Conservation (phyloP, 2,888 invertebrate genomes). For the Agriopis marginaria region DNA sequence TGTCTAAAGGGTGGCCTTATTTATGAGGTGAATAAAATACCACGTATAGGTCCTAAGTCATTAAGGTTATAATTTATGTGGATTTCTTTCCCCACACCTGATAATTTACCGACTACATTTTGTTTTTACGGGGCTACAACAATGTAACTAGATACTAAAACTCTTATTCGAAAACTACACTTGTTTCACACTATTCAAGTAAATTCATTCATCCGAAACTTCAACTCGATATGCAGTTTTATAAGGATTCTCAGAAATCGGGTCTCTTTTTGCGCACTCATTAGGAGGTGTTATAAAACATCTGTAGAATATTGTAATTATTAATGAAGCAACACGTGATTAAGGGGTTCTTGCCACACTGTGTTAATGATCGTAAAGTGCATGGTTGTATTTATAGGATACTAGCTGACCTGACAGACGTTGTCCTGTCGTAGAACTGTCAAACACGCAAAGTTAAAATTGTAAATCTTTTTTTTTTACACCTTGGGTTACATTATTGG, state of each 20-base stretch:
- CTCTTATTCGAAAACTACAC: neutral
- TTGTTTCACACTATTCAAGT: constrained; percentile 15
- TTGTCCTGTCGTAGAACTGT: too few relatives aligned
- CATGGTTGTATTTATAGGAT: constrained; percentile 17
- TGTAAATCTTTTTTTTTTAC: too few relatives aligned
- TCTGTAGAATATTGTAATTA: constrained; percentile 6
- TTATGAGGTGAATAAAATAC: neutral
- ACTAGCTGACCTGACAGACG: too few relatives aligned
- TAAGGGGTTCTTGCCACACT: constrained; percentile 21
- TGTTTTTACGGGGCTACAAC: neutral
- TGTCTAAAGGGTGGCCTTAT: neutral
- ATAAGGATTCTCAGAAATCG: constrained; percentile 22
- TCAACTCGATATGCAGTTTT: neutral
- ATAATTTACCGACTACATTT: neutral
- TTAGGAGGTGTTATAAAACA: constrained; percentile 21
- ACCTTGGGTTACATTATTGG: too few relatives aligned
- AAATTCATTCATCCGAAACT: constrained; percentile 2
- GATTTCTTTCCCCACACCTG: neutral
- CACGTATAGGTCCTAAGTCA: neutral
- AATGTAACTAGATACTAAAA: neutral
- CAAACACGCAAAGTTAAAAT: too few relatives aligned
- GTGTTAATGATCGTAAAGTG: neutral
- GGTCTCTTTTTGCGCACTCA: constrained; percentile 18
- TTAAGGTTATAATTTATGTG: neutral
- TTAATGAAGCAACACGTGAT: constrained; percentile 5